Evolutionary conservation across 1,140 invertebrate species (phyloP).

Genomic region (Drosophila insularis): DNA sequence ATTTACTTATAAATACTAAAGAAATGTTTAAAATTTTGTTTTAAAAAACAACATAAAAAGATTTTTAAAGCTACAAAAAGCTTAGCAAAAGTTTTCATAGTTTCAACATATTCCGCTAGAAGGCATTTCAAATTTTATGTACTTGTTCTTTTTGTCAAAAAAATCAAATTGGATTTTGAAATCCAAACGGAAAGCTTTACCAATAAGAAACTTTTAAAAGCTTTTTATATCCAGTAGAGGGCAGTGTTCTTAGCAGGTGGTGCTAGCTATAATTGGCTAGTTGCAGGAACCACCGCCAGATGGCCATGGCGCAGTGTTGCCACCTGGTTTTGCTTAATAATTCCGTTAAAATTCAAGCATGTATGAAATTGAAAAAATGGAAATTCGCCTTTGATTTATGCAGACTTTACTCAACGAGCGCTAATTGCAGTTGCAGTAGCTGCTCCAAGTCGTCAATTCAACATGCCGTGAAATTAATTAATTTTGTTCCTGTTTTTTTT

Average conservation of each 20-base stretch:
- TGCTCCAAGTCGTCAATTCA: constrained; percentile 17
- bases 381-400: background rate
- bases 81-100: background rate
- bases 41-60: background rate
- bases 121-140: too few species aligned
- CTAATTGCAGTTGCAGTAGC: constrained; percentile 32
- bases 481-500: constrained; percentile 43
- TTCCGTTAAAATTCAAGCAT: background rate
- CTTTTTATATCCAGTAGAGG: background rate
- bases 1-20: too few species aligned
- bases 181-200: background rate
- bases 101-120: background rate
- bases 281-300: background rate
- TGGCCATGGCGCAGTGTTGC: background rate
- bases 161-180: too few species aligned
- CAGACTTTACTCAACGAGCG: constrained; percentile 5
- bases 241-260: background rate
- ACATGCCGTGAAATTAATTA: constrained; percentile 75
- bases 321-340: background rate
- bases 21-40: background rate
- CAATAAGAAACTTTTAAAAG: background rate
- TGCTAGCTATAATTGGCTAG: background rate
- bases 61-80: background rate
- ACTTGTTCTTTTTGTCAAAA: too few species aligned
- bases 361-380: background rate